Evolutionary conservation across 2,888 invertebrate species (phyloP).

Genomic region (Andrena flavipes): DNA sequence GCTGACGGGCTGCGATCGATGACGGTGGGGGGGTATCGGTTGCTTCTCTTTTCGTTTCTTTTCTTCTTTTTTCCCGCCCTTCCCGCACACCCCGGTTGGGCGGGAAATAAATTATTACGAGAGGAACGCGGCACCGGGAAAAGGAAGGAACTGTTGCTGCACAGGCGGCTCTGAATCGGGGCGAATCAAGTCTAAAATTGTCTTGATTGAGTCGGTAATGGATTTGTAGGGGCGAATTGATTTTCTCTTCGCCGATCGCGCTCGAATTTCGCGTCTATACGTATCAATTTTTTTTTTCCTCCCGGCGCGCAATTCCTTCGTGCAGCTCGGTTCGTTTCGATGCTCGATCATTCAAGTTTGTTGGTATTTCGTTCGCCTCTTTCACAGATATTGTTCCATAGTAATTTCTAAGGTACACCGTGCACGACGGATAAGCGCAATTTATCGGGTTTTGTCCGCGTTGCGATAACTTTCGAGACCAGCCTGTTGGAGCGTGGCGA

Average conservation of each 20-base stretch:
- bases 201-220: constrained; percentile 48
- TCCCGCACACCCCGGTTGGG: not conserved
- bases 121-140: not conserved
- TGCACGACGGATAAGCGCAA: not conserved
- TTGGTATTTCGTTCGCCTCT: not conserved
- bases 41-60: not conserved
- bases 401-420: constrained; percentile 1
- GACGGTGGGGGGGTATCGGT: not conserved
- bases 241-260: constrained; percentile 23
- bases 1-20: constrained; percentile 22
- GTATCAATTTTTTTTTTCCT: constrained; percentile 30
- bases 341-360: not conserved
- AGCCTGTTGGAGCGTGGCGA: not conserved
- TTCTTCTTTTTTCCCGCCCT: not conserved
- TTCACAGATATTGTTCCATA: not conserved
- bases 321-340: not conserved
- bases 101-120: constrained; percentile 42
- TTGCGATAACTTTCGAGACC: not conserved
- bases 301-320: not conserved
- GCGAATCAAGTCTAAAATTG: constrained; percentile 43
- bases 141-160: constrained; percentile 36
- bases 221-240: constrained; percentile 50
- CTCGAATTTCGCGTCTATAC: constrained; percentile 27
- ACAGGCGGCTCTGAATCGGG: not conserved
- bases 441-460: not conserved